These are phyloP conservation scores for Hydropsyche betteni DNA, from an alignment of 2,888 invertebrate genomes.

Conservation along the genomic window DNA sequence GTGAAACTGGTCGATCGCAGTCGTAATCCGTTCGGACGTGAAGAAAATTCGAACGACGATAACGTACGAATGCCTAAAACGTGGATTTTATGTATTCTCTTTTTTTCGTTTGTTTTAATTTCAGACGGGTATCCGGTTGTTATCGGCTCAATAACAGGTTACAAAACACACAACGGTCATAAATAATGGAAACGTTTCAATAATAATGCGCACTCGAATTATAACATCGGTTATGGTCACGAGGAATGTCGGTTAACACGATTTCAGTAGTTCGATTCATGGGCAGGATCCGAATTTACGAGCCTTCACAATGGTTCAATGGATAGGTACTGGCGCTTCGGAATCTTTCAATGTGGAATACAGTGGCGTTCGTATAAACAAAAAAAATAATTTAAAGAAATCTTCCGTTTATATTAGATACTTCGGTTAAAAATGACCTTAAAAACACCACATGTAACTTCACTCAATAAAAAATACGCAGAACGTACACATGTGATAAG, in stretches of 20 bases:
- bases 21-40: not conserved
- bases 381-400: constrained; percentile 1
- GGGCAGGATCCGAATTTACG: constrained; percentile 34
- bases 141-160: constrained; percentile 19
- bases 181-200: constrained; percentile 31
- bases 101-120: not conserved
- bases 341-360: not conserved
- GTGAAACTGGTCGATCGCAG: constrained; percentile 23
- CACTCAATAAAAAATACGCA: too few relatives aligned
- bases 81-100: not conserved
- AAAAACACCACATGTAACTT: too few relatives aligned
- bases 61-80: not conserved
- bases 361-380: constrained; percentile 3
- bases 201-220: constrained; percentile 13
- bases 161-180: constrained; percentile 23
- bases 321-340: constrained; percentile 10
- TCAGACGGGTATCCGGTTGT: not conserved
- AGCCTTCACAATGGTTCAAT: constrained; percentile 17
- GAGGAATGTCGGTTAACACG: constrained; percentile 27
- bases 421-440: too few relatives aligned
- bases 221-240: constrained; percentile 26
- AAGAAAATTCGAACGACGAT: not conserved
- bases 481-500: too few relatives aligned
- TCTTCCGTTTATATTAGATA: too few relatives aligned
- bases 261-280: constrained; percentile 33